Evolutionary conservation across 2,888 invertebrate genomes (phyloP), one percentile per base, ranked within the genome.

Genomic region (Epinotia ramella): DNA sequence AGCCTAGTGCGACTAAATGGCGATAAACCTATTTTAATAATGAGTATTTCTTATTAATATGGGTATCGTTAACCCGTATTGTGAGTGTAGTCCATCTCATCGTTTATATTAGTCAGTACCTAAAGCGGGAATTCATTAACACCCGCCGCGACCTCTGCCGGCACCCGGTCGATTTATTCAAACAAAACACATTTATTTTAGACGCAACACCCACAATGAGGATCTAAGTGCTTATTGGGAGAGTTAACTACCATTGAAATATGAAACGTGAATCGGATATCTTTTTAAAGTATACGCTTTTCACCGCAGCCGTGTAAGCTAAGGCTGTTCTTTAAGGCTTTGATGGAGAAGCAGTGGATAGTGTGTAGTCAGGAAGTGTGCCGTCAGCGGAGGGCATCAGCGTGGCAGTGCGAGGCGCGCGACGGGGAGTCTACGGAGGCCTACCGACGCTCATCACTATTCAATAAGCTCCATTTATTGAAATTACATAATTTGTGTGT

Each of bases 401-500:
- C 77, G 77, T 77, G 74, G 77, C 77, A 79, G 80, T 79, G 84
- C 81, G 80, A 80, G 84, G 83, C 73, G 80, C 92, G 64, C 93
- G 77, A 82, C 91, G 86, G 94, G 94, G 90, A 90, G 88, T 83
- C 90, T 84, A 78, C 83, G 78, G 84, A 84, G 86, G 92, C 93
- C 93, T 92, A 93, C 93, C 90, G 91, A 90, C 93, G 91, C 91
- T 94, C 94, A 94, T 93, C 93, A 90, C 94, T 93, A 94, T 94
- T 94, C 94, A 94, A 94, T 94, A 94, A 92, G 92, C 88, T 90
- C 89, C 92, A 93, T 94, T 94, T 94, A 94, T 94, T 94, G 94
- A 94, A 94, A 94, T 94, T 94, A 94, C 92, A 93, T 94, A 94
- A 94, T 94, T 94, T 93, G 94, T 94, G 92, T 94, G 94, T 94